A percentile compares a stretch with the other conserved stretches of the same genome.
These are phyloP conservation scores for Corvus cornix DNA, from an alignment of 2,113 vertebrate species.

Conservation along the genomic window DNA sequence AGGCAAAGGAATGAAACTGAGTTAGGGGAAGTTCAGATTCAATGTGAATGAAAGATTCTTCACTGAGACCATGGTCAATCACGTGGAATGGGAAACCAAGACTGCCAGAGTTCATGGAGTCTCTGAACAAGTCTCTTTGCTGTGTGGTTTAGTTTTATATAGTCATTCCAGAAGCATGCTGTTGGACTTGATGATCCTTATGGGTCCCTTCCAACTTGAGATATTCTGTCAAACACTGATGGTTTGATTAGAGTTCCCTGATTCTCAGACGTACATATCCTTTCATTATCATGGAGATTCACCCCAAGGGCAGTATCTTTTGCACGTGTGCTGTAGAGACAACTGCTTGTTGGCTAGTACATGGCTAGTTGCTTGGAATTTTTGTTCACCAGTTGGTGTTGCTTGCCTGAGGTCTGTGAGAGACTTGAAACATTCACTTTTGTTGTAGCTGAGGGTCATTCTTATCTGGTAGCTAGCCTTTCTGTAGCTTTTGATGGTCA, in stretches of 20 bases:
- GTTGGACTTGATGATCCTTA: not conserved
- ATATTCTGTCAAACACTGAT: not conserved
- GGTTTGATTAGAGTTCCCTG: rapidly evolving
- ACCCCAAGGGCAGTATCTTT: not conserved
- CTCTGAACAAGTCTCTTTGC: not conserved
- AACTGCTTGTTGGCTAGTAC: not conserved
- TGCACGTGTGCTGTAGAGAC: not conserved
- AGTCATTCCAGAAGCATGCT: not conserved
- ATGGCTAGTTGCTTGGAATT: not conserved
- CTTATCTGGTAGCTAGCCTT: not conserved
- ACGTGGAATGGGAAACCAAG: not conserved
- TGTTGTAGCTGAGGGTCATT: not conserved
- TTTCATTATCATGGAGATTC: not conserved
- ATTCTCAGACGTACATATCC: not conserved
- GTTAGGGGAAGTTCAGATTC: not conserved
- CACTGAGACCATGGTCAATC: no score
- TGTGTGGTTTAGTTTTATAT: not conserved
- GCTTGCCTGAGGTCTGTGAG: not conserved
- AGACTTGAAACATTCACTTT: not conserved
- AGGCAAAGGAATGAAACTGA: not conserved
- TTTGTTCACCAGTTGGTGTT: not conserved
- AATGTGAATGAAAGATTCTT: not conserved
- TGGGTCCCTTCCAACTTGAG: not conserved
- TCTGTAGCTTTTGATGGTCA: not conserved
- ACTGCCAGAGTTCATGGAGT: not conserved